Evolutionary conservation across 2,113 vertebrate genomes (phyloP).

Genomic region (Pipra filicauda): DNA sequence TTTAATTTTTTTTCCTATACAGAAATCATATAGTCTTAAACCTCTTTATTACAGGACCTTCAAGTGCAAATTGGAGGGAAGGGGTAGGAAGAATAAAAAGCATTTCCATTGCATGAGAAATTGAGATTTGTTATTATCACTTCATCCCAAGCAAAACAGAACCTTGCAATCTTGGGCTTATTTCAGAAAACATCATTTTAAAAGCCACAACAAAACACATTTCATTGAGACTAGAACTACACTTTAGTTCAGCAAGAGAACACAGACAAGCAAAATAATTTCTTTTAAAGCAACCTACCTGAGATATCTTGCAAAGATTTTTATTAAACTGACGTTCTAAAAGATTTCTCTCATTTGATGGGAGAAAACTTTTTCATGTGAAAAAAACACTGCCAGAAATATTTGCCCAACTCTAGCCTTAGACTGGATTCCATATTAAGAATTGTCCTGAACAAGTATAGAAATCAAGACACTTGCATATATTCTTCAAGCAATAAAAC

Average conservation of each 20-base stretch:
- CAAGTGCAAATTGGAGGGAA: rapidly evolving
- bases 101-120: not conserved
- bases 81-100: not conserved
- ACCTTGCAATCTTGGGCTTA: not conserved
- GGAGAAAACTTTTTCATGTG: not conserved
- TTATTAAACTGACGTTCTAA: not conserved
- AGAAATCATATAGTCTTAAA: not conserved
- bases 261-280: not conserved
- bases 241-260: not conserved
- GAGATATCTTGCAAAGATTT: not conserved
- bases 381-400: not conserved
- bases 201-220: not conserved
- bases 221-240: not conserved
- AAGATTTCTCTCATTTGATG: not conserved
- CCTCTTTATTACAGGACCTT: not conserved
- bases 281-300: not conserved
- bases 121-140: not conserved
- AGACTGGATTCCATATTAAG: not conserved
- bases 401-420: not conserved
- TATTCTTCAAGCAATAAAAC: not conserved
- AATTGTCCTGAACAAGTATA: not conserved
- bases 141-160: not conserved
- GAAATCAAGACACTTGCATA: not conserved
- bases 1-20: not conserved
- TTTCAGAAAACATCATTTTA: not conserved